These are phyloP conservation scores for Gila robusta DNA, from an alignment of 2,797 vertebrate species.

Conservation along the genomic window DNA sequence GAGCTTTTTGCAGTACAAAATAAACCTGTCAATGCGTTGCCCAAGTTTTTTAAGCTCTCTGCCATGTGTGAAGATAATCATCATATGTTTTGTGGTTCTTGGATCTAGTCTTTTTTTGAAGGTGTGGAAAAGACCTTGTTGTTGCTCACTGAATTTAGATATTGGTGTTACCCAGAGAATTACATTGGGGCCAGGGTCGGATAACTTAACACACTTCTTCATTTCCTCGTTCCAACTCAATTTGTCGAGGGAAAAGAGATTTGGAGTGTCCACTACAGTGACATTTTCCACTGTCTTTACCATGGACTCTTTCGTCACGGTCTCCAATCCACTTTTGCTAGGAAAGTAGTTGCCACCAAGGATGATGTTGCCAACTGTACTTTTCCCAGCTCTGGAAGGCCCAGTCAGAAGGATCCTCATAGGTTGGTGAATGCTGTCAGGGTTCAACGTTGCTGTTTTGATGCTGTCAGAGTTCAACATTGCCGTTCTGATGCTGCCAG, in stretches of 20 bases:
- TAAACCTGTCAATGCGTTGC: not conserved
- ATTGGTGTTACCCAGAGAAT: slow-evolving; percentile 23
- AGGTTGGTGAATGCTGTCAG: not conserved
- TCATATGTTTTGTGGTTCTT: not conserved
- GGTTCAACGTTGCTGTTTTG: not conserved
- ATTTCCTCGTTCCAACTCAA: not conserved
- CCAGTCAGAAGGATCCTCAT: slow-evolving; percentile 2
- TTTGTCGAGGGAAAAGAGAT: slow-evolving; percentile 2
- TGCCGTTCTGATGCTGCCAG: not conserved
- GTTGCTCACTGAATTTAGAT: not conserved
- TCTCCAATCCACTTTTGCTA: not conserved
- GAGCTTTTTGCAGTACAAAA: not conserved
- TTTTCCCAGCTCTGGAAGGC: slow-evolving; percentile 21
- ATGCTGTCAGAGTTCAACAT: not conserved
- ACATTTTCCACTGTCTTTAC: not conserved
- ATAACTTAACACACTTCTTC: not conserved
- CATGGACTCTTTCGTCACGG: not conserved
- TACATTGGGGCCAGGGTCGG: not conserved
- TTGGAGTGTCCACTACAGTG: slow-evolving; percentile 31
- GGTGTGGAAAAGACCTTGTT: slow-evolving; percentile 29
- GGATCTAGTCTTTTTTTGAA: slow-evolving; percentile 1
- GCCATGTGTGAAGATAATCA: not conserved
- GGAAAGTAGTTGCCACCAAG: slow-evolving; percentile 1
- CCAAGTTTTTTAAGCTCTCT: not conserved
- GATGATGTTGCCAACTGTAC: slow-evolving; percentile 34